Conservation (phyloP, 1,140 invertebrate species). For the Geopemphigus sp. region DNA sequence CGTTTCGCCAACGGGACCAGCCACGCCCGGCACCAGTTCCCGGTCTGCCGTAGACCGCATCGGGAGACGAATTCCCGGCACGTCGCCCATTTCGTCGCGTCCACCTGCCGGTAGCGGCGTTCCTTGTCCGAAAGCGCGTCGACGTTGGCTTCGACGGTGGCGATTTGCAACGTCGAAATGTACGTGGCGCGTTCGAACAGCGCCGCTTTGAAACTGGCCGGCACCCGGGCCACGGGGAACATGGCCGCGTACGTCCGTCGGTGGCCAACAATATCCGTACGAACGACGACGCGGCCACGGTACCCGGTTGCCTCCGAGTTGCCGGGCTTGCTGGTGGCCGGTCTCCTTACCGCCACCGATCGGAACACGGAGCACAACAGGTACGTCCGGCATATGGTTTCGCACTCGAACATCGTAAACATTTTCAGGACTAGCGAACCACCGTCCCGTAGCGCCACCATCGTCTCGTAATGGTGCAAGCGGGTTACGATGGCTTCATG, state of each 20-base stretch:
- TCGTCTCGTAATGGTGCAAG: constrained; percentile 79
- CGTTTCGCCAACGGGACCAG: not conserved
- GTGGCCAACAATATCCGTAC: not conserved
- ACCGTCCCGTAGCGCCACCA: constrained; percentile 69
- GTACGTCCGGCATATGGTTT: constrained; percentile 76
- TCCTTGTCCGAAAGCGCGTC: not conserved
- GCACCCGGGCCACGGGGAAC: too few relatives aligned
- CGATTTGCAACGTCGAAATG: not conserved
- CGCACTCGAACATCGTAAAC: constrained; percentile 86
- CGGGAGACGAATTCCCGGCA: not conserved
- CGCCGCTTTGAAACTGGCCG: too few relatives aligned
- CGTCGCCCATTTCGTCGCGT: not conserved
- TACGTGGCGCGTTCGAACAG: not conserved
- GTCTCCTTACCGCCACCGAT: constrained; percentile 77
- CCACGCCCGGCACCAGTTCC: not conserved
- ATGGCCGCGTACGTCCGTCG: not conserved
- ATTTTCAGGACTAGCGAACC: constrained; percentile 87
- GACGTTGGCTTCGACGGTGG: not conserved
- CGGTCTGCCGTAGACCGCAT: not conserved
- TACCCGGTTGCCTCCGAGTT: constrained; percentile 83
- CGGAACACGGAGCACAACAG: constrained; percentile 74
- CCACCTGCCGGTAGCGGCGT: not conserved
- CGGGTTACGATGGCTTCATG: constrained; percentile 77
- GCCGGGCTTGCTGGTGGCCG: constrained; percentile 85
- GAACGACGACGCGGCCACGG: constrained; percentile 53